These are phyloP conservation scores for Strigops habroptila DNA, from an alignment of 2,113 vertebrate species.

Conservation along the genomic window DNA sequence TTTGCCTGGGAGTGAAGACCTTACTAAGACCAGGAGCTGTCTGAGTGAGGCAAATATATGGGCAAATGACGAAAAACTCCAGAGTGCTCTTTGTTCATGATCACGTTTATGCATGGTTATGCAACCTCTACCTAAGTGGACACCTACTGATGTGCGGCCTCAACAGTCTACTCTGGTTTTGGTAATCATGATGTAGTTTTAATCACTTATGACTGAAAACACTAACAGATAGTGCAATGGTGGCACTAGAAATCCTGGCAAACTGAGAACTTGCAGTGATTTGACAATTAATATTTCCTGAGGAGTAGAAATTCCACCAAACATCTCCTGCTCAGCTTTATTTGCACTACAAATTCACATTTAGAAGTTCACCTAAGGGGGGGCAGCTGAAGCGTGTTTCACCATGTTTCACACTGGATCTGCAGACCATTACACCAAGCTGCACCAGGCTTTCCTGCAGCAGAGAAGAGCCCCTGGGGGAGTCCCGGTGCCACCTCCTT, in stretches of 20 bases:
- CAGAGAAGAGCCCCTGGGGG: neutral
- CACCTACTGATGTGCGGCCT: neutral
- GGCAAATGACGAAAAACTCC: neutral
- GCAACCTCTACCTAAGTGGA: neutral
- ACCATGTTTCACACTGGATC: neutral
- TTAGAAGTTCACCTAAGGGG: neutral
- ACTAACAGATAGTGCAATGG: neutral
- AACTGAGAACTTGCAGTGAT: neutral
- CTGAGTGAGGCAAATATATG: neutral
- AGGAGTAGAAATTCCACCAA: neutral
- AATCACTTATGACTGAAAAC: neutral
- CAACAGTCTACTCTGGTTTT: neutral
- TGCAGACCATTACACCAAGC: neutral
- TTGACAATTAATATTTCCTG: neutral
- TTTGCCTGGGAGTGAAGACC: neutral
- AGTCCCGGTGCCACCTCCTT: constrained; percentile 37
- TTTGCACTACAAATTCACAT: neutral
- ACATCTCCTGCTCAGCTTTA: neutral
- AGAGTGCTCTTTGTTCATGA: neutral
- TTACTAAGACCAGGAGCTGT: neutral
- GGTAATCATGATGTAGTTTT: neutral
- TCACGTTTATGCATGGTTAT: neutral
- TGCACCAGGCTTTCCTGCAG: neutral
- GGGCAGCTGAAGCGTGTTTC: neutral
- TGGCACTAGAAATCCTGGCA: neutral